Conservation (phyloP, 2,797 vertebrate genomes). For the Sorex maritimensis region DNA sequence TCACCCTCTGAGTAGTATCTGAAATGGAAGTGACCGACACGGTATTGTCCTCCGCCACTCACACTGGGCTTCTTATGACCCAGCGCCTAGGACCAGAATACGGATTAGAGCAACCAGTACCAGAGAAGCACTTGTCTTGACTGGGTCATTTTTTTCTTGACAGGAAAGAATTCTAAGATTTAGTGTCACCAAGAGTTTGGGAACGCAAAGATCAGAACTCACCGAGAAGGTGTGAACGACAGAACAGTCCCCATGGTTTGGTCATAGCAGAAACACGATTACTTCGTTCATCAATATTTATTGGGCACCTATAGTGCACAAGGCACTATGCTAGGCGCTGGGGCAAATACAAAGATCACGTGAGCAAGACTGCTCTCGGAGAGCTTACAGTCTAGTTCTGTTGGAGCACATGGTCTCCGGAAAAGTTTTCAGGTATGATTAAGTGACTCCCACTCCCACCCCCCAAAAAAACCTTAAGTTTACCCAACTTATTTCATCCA, state of each 20-base stretch:
- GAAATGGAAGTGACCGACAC: not conserved
- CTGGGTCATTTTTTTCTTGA: not conserved
- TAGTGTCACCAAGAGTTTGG: not conserved
- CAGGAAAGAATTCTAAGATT: not conserved
- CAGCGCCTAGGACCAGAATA: not conserved
- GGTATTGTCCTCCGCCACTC: too few relatives aligned
- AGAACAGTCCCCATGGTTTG: not conserved
- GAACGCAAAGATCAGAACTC: not conserved
- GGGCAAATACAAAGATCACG: constrained; percentile 24
- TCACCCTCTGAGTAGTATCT: not conserved
- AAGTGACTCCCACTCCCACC: not conserved
- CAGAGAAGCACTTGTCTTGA: not conserved
- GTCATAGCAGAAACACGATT: constrained; percentile 28
- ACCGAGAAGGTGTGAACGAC: not conserved
- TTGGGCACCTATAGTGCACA: not conserved
- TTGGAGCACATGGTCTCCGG: not conserved
- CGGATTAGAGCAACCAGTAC: fast-evolving
- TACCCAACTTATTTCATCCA: constrained; percentile 51
- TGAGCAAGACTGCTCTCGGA: constrained; percentile 11
- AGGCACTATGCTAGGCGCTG: not conserved
- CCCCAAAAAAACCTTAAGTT: not conserved
- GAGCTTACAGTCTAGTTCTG: constrained; percentile 48
- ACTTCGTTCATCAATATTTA: not conserved
- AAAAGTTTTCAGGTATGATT: not conserved
- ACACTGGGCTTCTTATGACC: too few relatives aligned